These are phyloP conservation scores for Toxotes jaculatrix DNA, from an alignment of 2,113 vertebrate species.

Conservation along the genomic window DNA sequence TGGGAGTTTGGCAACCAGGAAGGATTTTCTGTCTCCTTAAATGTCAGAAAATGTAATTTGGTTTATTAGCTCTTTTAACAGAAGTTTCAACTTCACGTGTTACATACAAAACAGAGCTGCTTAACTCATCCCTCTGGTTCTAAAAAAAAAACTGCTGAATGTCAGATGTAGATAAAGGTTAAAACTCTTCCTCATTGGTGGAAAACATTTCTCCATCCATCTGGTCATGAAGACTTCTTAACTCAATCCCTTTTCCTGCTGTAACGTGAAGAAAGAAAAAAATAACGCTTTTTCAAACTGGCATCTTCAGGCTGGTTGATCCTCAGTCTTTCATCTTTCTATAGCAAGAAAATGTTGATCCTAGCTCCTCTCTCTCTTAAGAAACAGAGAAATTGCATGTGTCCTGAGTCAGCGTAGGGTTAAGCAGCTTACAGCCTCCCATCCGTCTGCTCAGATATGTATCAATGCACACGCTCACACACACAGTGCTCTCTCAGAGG, in stretches of 20 bases:
- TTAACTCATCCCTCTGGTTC: constrained; percentile 21
- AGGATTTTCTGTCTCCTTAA: neutral
- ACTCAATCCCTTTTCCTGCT: constrained; percentile 28
- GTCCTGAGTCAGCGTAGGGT: constrained; percentile 72
- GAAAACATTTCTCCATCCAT: constrained; percentile 18
- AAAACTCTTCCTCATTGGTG: constrained; percentile 1
- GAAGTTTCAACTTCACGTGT: constrained; percentile 3
- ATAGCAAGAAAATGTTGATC: constrained; percentile 33
- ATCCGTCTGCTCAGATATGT: constrained; percentile 68
- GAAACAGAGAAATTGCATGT: constrained; percentile 48
- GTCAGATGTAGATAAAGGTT: neutral
- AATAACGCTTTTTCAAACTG: neutral
- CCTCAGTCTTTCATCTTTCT: constrained; percentile 31
- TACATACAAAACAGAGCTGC: constrained; percentile 17
- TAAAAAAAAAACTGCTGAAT: constrained; percentile 1
- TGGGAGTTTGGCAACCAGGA: neutral
- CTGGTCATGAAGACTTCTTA: constrained; percentile 3
- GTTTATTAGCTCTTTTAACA: constrained; percentile 38
- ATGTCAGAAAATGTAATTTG: constrained; percentile 18
- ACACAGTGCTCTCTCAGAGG: constrained; percentile 12
- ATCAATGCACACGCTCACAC: constrained; percentile 46
- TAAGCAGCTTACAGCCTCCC: constrained; percentile 77
- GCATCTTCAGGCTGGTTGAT: constrained; percentile 8
- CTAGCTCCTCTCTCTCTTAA: constrained; percentile 32
- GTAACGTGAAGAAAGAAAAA: neutral